Conservation (phyloP, 1,140 invertebrate genomes). For the Drosophila melanogaster region Release_6_plus_ISO1_MT NT_033777.3:16551501-16552000, state of each 20-base stretch:
- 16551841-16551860: conserved; percentile 93
- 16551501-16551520: conserved; percentile 29
- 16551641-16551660: conserved; percentile 94
- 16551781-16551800: conserved; percentile 89
- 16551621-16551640: conserved; percentile 94
- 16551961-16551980: conserved; percentile 87
- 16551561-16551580: conserved; percentile 51
- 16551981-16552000: conserved; percentile 37
- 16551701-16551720: conserved; percentile 46
- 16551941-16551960: conserved; percentile 89
- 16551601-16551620: conserved; percentile 89
- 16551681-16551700: conserved; percentile 25
- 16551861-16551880: conserved; percentile 88
- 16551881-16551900: conserved; percentile 85
- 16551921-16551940: conserved; percentile 89
- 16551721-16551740: conserved; percentile 30
- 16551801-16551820: conserved; percentile 95
- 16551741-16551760: conserved; percentile 23
- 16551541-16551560: conserved; percentile 48
- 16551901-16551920: conserved; percentile 86
- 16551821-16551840: conserved; percentile 92
- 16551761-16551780: conserved; percentile 62
- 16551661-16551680: conserved; percentile 92
- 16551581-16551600: conserved; percentile 40
- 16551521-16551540: conserved; percentile 30